These are phyloP conservation scores for Nesogale talazaci DNA, from an alignment of 2,113 vertebrate genomes.

Conservation along the genomic window DNA sequence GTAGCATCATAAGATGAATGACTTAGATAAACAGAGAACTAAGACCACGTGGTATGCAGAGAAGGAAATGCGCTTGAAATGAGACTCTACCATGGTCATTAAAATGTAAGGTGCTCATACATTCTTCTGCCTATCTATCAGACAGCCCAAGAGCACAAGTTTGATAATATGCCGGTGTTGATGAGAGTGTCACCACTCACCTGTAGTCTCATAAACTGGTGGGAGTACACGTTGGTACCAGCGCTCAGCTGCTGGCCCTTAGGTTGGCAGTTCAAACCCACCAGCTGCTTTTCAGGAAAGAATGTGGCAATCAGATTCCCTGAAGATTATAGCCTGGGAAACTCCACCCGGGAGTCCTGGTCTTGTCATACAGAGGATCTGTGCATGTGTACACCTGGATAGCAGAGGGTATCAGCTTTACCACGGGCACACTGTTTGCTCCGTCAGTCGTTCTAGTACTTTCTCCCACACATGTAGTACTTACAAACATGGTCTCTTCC, in stretches of 20 bases:
- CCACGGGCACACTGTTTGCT: not conserved
- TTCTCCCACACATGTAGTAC: not conserved
- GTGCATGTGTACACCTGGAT: no score
- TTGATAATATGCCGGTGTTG: not conserved
- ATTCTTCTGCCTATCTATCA: not conserved
- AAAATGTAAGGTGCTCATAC: not conserved
- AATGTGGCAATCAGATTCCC: not conserved
- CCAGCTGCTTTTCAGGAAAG: not conserved
- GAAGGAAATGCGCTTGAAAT: not conserved
- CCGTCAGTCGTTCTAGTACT: not conserved
- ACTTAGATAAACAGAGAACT: not conserved
- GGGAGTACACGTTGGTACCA: not conserved
- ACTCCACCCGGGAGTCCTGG: not conserved
- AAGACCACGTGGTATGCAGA: not conserved
- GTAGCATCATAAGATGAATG: not conserved
- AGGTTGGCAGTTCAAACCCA: not conserved
- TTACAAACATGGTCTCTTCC: not conserved
- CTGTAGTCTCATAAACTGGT: not conserved
- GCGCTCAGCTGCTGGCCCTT: not conserved
- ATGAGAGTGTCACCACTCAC: not conserved
- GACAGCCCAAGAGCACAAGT: not conserved
- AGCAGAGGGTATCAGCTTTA: not conserved
- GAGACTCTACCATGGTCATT: not conserved
- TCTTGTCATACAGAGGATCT: no score
- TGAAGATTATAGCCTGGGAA: not conserved